Conservation (phyloP, 2,888 invertebrate genomes). For the Panopea generosa region DNA sequence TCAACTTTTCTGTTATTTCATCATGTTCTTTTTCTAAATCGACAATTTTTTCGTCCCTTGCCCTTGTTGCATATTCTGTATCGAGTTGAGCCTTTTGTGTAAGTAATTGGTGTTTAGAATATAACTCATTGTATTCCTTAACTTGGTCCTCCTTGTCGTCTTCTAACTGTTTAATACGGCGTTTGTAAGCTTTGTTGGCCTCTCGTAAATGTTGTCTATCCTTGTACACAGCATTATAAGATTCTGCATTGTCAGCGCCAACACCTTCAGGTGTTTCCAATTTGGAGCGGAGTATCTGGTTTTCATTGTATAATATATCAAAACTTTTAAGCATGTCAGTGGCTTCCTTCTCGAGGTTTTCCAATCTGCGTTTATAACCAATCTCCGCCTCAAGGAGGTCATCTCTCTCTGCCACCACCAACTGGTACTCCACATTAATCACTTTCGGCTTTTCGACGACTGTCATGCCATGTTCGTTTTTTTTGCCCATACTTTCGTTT, state of each 20-base stretch:
- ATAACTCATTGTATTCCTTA: slow-evolving; percentile 45
- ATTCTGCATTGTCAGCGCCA: slow-evolving; percentile 46
- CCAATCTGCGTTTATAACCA: slow-evolving; percentile 47
- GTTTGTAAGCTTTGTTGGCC: slow-evolving; percentile 55
- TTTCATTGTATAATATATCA: slow-evolving; percentile 61
- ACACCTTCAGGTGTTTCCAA: slow-evolving; percentile 43
- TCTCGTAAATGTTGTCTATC: slow-evolving; percentile 57
- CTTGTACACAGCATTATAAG: slow-evolving; percentile 52
- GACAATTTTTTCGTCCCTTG: slow-evolving; percentile 53
- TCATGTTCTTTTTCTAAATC: slow-evolving; percentile 48
- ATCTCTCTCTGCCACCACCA: slow-evolving; percentile 52
- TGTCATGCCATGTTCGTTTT: slow-evolving; percentile 30
- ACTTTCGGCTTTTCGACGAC: slow-evolving; percentile 37
- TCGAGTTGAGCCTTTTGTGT: slow-evolving; percentile 55
- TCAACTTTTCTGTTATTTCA: slow-evolving; percentile 40
- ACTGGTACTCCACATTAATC: slow-evolving; percentile 52
- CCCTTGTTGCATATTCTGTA: slow-evolving; percentile 48
- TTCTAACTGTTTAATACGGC: slow-evolving; percentile 52
- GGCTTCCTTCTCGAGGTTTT: slow-evolving; percentile 47
- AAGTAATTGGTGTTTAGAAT: slow-evolving; percentile 49
- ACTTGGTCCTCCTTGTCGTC: slow-evolving; percentile 41
- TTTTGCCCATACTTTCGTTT: slow-evolving; percentile 34
- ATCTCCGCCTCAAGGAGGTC: slow-evolving; percentile 52
- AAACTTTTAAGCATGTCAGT: slow-evolving; percentile 55
- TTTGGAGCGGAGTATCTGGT: slow-evolving; percentile 52